Base-by-base conservation (phyloP, 2,888 invertebrate genomes). In the Leptura quadrifasciata region DNA sequence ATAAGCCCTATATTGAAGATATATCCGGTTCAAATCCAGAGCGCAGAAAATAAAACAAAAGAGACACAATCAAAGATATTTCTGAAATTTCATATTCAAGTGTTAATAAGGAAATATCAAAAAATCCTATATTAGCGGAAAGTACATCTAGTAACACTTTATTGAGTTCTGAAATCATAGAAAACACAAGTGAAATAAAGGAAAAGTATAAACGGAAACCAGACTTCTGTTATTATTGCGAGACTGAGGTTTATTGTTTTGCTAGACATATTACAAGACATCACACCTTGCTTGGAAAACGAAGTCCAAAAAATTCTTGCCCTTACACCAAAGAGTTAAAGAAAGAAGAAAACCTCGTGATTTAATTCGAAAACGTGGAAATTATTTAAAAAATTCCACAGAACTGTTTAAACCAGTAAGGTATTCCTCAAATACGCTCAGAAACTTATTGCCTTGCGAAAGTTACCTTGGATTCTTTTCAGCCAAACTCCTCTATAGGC, bases 171-270 rank as follows among this genome's bases (percentile, higher is more conserved):
- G 35, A 35, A 9, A 10, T 35, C 35, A 35, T 35, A 35, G 10
- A 35, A 35, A 35, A 35, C 8, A 10, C 35, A 35, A 35, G 35
- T 35, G 10, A 67, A 67, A 10, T 9, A 18, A 47, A 18, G 47
- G 10, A 18, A 18, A 47, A 18, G 47, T 39, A 47, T 17, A n/a
- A 17, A 67, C 17, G 52, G 18, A 35, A 67, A 47, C 35, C 35
- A 67, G 74, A 69, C n/a, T 74, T 17, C 39, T 75, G 71, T 63
- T 70, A 52, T 57, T 75, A 31, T 47, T 75, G 75, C 27, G 71
- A 75, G 61, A 52, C 35, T 21, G 47, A 52, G 2, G 75, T 75
- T 20, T 31, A 20, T 39, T 58, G 74, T 71, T 75, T 72, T 24
- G 71, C 61, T 12, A 58, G 75, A 55, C 75, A 72, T 31, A 60